Conservation (phyloP, 1,140 invertebrate species). For the Brachystomella parvula region DNA sequence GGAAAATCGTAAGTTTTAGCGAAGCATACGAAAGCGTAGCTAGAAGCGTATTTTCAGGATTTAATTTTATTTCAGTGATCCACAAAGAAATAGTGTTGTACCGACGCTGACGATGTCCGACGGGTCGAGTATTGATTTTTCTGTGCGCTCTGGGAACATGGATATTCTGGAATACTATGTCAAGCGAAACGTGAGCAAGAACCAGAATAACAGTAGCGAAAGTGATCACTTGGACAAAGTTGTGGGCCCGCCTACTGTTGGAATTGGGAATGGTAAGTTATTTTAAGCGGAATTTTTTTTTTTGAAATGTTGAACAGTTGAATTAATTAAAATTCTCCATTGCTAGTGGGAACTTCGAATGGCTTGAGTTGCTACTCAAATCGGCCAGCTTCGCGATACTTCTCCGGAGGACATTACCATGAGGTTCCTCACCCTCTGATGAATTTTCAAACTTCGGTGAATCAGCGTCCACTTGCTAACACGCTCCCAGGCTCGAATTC, state of each 20-base stretch:
- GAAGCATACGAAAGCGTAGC: too few relatives aligned
- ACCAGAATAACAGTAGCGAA: constrained; percentile 37
- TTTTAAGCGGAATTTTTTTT: background rate
- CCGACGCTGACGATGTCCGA: constrained; percentile 35
- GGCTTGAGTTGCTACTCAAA: constrained; percentile 24
- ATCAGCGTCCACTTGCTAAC: background rate
- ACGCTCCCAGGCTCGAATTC: constrained; percentile 8
- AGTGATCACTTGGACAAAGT: constrained; percentile 38
- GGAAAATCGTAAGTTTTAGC: constrained; percentile 25
- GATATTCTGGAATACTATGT: constrained; percentile 46
- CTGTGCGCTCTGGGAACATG: constrained; percentile 50
- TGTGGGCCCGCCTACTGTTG: constrained; percentile 30
- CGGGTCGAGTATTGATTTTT: constrained; percentile 54
- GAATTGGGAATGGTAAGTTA: constrained; percentile 25
- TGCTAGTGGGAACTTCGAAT: constrained; percentile 11
- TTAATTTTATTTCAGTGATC: constrained; percentile 13
- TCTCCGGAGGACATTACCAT: constrained; percentile 21
- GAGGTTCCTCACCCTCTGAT: background rate
- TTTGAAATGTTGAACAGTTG: background rate
- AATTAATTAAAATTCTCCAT: constrained; percentile 11
- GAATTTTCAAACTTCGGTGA: constrained; percentile 16
- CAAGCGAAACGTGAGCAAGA: constrained; percentile 36
- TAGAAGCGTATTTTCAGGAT: background rate
- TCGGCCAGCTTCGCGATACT: constrained; percentile 19
- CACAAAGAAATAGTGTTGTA: constrained; percentile 36